A percentile compares a stretch with the other conserved stretches of the same genome.
These are phyloP conservation scores for Pseudomugil tenellus DNA, from an alignment of 2,797 vertebrate genomes.

Conservation along the genomic window DNA sequence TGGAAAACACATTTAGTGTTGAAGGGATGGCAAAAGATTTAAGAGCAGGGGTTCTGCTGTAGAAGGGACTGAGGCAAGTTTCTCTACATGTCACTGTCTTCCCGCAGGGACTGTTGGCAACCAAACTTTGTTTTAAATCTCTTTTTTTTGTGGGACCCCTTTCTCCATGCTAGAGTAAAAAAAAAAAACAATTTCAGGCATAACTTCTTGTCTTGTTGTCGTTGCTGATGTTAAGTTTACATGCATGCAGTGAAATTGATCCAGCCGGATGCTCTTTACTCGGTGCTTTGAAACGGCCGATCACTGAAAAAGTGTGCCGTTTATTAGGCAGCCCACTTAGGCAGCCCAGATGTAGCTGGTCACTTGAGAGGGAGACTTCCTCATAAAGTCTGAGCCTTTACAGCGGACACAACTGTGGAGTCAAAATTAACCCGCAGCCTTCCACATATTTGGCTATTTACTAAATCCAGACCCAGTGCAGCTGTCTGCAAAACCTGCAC, in stretches of 20 bases:
- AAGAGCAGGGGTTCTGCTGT: conserved; percentile 58
- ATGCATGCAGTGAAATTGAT: conserved; percentile 57
- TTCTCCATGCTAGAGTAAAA: conserved; percentile 27
- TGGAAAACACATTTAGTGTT: conserved; percentile 88
- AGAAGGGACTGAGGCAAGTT: conserved; percentile 60
- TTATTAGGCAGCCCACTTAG: conserved; percentile 74
- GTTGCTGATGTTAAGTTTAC: conserved; percentile 44
- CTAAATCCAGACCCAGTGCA: conserved; percentile 55
- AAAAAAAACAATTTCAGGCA: conserved; percentile 33
- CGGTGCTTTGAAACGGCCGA: conserved; percentile 67
- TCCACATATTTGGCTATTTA: conserved; percentile 51
- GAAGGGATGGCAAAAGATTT: conserved; percentile 77
- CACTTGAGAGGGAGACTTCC: conserved; percentile 74
- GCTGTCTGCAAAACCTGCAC: conserved; percentile 61
- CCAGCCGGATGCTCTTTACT: conserved; percentile 61
- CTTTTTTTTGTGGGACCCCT: conserved; percentile 23
- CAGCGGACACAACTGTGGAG: conserved; percentile 52
- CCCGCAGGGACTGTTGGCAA: conserved; percentile 72
- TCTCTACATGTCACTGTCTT: conserved; percentile 80
- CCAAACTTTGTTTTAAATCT: conserved; percentile 71
- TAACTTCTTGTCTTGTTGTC: conserved; percentile 4
- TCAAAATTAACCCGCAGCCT: conserved; percentile 48
- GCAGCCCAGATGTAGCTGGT: conserved; percentile 75
- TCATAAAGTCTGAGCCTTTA: conserved; percentile 67
- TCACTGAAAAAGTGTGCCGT: conserved; percentile 69